A percentile compares a stretch with the other conserved stretches of the same genome.
phyloP scores from a whole-genome alignment of 2,888 invertebrate genomes.

The Andricus curvator region DNA sequence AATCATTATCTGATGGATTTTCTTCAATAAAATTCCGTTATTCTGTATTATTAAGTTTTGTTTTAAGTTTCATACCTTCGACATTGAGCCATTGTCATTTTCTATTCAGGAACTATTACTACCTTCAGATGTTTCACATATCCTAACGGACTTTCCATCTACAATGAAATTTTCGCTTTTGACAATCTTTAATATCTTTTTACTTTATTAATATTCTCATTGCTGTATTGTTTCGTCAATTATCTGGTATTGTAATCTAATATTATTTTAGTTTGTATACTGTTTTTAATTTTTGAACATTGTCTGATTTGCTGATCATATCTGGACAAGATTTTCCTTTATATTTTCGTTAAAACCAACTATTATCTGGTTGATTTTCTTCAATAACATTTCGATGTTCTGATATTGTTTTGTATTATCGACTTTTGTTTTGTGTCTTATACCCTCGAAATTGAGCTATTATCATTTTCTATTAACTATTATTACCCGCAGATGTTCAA shows the following conservation, averaged over 20 bases:
- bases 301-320: background rate
- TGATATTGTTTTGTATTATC: too few relatives aligned
- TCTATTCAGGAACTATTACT: constrained; percentile 12
- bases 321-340: too few relatives aligned
- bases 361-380: too few relatives aligned
- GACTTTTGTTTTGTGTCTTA: background rate
- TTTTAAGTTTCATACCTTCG: background rate
- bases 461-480: constrained; percentile 22
- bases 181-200: too few relatives aligned
- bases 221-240: background rate
- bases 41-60: too few relatives aligned
- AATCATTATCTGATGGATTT: too few relatives aligned
- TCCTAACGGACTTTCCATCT: background rate
- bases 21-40: too few relatives aligned
- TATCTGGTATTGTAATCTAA: background rate
- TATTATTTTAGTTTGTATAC: background rate
- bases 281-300: too few relatives aligned
- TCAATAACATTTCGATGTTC: too few relatives aligned
- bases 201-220: background rate
- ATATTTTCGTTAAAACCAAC: too few relatives aligned
- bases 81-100: constrained; percentile 25
- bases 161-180: too few relatives aligned
- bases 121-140: background rate
- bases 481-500: background rate
- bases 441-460: background rate